phyloP scores from a whole-genome alignment of 2,888 invertebrate species.

The Caenorhabditis sinica region DNA sequence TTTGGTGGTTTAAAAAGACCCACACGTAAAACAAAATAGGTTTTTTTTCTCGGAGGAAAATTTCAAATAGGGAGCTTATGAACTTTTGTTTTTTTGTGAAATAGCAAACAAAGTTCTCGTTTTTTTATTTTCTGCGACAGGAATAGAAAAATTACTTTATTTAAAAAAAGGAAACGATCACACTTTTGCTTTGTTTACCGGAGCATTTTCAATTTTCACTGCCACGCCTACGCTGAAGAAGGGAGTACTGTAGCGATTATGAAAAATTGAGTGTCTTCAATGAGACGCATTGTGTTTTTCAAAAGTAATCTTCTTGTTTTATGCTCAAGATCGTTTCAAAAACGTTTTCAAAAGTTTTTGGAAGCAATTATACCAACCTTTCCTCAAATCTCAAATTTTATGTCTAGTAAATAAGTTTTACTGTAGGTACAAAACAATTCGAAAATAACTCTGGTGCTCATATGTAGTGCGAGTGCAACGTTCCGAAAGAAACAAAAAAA shows the following conservation, averaged over 20 bases:
- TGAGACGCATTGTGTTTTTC: not conserved
- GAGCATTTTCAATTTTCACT: not conserved
- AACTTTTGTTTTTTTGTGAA: not conserved
- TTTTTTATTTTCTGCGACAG: not conserved
- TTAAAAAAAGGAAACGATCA: not conserved
- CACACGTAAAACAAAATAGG: constrained; percentile 7
- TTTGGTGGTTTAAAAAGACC: not conserved
- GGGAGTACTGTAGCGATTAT: constrained; percentile 2
- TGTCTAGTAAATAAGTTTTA: not conserved
- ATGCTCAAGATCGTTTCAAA: not conserved
- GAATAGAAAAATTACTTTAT: not conserved
- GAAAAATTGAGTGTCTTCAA: not conserved
- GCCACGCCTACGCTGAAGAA: not conserved
- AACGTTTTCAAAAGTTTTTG: not conserved
- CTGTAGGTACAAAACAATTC: not conserved
- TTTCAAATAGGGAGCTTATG: not conserved
- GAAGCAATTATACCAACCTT: not conserved
- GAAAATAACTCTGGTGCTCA: not conserved
- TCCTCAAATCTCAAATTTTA: not conserved
- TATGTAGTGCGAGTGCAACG: not conserved
- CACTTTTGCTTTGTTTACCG: constrained; percentile 7
- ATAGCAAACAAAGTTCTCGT: too few relatives aligned
- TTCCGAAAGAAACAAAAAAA: constrained; percentile 11
- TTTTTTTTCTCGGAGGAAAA: not conserved
- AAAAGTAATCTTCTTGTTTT: not conserved